Evolutionary conservation across 2,888 invertebrate genomes (phyloP), one percentile per base, ranked within the genome.

Genomic region (Crossocerus cetratus): DNA sequence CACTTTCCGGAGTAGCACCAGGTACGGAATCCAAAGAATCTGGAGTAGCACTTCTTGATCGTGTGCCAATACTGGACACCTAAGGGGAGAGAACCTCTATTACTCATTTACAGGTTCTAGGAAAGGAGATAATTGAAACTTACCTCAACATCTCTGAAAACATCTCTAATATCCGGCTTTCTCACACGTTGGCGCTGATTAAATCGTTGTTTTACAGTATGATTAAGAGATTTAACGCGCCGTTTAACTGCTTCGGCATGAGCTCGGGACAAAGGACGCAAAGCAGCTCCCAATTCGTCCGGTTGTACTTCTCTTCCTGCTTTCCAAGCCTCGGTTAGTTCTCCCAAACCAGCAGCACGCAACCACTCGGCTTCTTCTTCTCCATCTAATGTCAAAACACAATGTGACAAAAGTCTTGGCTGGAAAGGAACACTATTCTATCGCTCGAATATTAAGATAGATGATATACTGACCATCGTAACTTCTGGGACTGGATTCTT

Each of bases 21-120:
- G 93, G 93, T 84, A 94, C 91, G 60, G 96, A 96, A 91, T 96
- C 96, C 88, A 97, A 91, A 43, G 96, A 97, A 91, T 97, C 97
- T 32, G 97, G 97, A 67, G 97, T 97, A 78, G 96, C 97, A 89
- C 96, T 96, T 78, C 97, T 94, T 78, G 96, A 96, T 90, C 96
- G 91, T 65, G 95, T 95, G 82, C 96, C 96, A 82, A 95, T 96
- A 88, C 96, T 96, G 77, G 95, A 95, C 89, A 94, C 93, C 94
- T 94, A 90, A 14, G 92, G 91, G 32, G 85, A 21, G 49, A 56
- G 13, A 49, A 53, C 16, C 1, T n/a, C 4, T 42, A 42, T 32
- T 13, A 1, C 8, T 2, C 3, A 21, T 55, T 18, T 18, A 43
- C 2, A 11, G 2, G 55, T 13, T 20, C 13, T 49, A 16, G 13